Evolutionary conservation across 1,140 invertebrate species (phyloP).

Genomic region (Papilio helenus): DNA sequence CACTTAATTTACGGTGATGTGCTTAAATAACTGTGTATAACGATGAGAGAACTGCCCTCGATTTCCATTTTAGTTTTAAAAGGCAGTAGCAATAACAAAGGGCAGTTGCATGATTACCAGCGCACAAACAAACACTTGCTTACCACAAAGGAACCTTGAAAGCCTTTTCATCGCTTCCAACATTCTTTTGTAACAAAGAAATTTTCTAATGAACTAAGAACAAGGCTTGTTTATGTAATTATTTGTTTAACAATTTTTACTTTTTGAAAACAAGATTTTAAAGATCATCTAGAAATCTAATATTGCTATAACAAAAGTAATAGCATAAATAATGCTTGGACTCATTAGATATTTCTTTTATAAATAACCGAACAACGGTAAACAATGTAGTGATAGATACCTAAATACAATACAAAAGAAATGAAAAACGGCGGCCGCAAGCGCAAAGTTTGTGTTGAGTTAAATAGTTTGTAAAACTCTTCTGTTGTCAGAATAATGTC

Average conservation of each 20-base stretch:
- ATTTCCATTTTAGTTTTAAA: neutral
- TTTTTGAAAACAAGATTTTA: too few species aligned
- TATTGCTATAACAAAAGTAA: too few species aligned
- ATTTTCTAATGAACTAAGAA: neutral
- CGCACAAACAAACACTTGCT: conserved; percentile 15
- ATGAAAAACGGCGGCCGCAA: neutral
- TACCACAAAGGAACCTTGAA: conserved; percentile 13
- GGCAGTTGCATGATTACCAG: conserved; percentile 20
- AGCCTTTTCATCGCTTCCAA: conserved; percentile 2
- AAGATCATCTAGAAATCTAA: too few species aligned
- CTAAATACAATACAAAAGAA: neutral
- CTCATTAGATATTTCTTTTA: too few species aligned
- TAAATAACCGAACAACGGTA: too few species aligned
- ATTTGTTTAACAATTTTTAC: neutral
- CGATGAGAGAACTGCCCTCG: neutral
- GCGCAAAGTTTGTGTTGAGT: neutral
- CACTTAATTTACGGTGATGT: neutral
- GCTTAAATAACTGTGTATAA: neutral
- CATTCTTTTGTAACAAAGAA: conserved; percentile 19
- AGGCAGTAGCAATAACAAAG: conserved; percentile 1
- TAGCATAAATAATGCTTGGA: too few species aligned
- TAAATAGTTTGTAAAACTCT: neutral
- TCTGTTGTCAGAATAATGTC: neutral
- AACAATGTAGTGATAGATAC: too few species aligned
- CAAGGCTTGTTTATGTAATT: neutral